Evolutionary conservation across 2,888 invertebrate genomes (phyloP).

Genomic region (Drosophila nigricruria): DNA sequence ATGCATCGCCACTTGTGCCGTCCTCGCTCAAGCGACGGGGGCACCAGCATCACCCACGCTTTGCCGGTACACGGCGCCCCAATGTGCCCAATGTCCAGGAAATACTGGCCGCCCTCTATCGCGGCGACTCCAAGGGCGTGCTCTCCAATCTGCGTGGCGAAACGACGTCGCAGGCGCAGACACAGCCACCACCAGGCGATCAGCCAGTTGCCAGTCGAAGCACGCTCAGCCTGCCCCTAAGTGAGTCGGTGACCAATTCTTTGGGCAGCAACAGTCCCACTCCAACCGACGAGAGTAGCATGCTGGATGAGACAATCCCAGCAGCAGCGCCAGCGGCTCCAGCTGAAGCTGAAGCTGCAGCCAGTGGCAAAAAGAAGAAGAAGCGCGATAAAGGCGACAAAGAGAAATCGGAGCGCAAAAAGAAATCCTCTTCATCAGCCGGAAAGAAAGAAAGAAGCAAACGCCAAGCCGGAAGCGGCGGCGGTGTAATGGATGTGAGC

Average conservation of each 20-base stretch:
- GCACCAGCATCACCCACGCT: slow-evolving; percentile 91
- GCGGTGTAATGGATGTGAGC: slow-evolving; percentile 61
- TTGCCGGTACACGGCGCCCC: slow-evolving; percentile 87
- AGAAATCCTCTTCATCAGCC: slow-evolving; percentile 58
- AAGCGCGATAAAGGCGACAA: slow-evolving; percentile 70
- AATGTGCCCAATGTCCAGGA: slow-evolving; percentile 86
- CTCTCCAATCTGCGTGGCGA: slow-evolving; percentile 78
- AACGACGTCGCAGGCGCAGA: slow-evolving; percentile 23
- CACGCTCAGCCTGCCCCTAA: slow-evolving; percentile 81
- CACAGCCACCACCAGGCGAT: slow-evolving; percentile 39
- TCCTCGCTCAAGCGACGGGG: slow-evolving; percentile 87
- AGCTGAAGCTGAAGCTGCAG: slow-evolving; percentile 16
- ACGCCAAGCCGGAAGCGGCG: slow-evolving; percentile 36
- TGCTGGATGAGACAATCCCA: slow-evolving; percentile 77
- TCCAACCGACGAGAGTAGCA: slow-evolving; percentile 84
- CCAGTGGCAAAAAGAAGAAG: slow-evolving; percentile 62
- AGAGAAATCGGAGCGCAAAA: slow-evolving; percentile 78
- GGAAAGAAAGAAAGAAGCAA: slow-evolving; percentile 74
- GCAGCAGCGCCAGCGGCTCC: slow-evolving; percentile 25
- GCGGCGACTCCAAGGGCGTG: slow-evolving; percentile 82
- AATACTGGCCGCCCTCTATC: slow-evolving; percentile 84
- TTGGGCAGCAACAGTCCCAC: slow-evolving; percentile 84
- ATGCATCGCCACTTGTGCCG: slow-evolving; percentile 62
- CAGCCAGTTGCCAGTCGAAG: slow-evolving; percentile 44
- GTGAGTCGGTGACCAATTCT: slow-evolving; percentile 80